phyloP scores from a whole-genome alignment of 1,140 invertebrate genomes.

The Macrostomum lignano region DNA sequence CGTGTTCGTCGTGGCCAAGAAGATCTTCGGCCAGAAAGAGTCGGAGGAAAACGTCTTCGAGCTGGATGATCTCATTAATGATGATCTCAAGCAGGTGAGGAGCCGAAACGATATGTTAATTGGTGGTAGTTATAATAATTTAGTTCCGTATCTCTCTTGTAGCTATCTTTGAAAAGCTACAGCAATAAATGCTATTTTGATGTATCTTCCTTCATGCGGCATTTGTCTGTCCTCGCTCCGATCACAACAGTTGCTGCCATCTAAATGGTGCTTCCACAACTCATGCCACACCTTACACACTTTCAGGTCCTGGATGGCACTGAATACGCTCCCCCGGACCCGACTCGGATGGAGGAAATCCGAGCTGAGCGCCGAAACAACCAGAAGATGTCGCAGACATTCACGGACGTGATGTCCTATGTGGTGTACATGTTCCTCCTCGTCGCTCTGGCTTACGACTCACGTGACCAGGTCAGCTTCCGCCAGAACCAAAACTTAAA shows the following conservation, averaged over 20 bases:
- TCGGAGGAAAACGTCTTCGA: neutral
- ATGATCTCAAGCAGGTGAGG: neutral
- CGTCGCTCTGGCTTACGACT: neutral
- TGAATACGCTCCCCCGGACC: neutral
- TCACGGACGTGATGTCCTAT: neutral
- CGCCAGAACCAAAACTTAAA: constrained; percentile 45
- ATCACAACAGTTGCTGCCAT: no score
- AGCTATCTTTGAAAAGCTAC: no score
- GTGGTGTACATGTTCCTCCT: neutral
- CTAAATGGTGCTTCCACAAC: no score
- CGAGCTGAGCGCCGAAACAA: neutral
- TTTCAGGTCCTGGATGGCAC: no score
- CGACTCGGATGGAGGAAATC: neutral
- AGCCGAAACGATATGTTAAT: no score
- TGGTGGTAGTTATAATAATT: no score
- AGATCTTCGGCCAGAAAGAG: neutral
- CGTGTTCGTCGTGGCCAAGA: constrained; percentile 2
- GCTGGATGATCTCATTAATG: neutral
- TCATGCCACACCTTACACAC: no score
- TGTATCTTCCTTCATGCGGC: no score
- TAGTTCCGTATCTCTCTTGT: no score
- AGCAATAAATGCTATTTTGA: no score
- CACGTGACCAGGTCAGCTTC: constrained; percentile 3
- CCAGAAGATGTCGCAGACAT: neutral
- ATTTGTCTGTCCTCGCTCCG: no score